Evolutionary conservation across 2,888 invertebrate species (phyloP), one percentile per base, ranked within the genome.

Genomic region (Girardia tigrina): DNA sequence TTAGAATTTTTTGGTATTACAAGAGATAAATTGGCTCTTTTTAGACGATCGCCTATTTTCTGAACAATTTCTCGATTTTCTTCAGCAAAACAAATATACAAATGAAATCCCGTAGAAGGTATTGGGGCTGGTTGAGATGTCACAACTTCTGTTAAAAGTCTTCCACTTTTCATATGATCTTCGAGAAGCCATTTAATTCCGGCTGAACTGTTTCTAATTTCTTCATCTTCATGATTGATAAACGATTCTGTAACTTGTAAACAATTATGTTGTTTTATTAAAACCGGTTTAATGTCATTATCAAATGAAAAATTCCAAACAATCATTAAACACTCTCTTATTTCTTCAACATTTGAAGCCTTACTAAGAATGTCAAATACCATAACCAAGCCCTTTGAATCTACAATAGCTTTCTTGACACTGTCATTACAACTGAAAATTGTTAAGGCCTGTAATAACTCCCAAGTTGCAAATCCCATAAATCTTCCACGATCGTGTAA

Each of bases 371-470:
- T 56, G 23, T 56, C 56, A 23, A 56, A 56, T 8, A 56, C n/a
- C 56, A 56, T 56, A 20, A 56, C n/a, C 23, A 56, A 56, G 23
- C 56, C 56, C n/a, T 56, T 56, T 2, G 56, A 56, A n/a, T 56
- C 56, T n/a, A 81, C 77, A n/a, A 82, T 81, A 80, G 81, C 80
- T 73, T 79, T 78, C 78, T 82, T 82, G 77, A 81, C 81, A 71
- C 78, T 78, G 77, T 82, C 82, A 78, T 81, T 81, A n/a, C 81
- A 81, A 16, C 81, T 80, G 20, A 82, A 78, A 76, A 80, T 81
- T 70, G 80, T 80, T 42, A 82, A 78, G 0, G 82, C 81, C 72
- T 81, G 80, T 8, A 80, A 79, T 2, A 82, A 76, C 74, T 82
- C 82, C 72, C 56, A 56, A 56, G 56, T 56, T 20, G 56, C 56